These are phyloP conservation scores for Ischnus inquisitorius DNA, from an alignment of 2,888 invertebrate genomes.

Conservation along the genomic window DNA sequence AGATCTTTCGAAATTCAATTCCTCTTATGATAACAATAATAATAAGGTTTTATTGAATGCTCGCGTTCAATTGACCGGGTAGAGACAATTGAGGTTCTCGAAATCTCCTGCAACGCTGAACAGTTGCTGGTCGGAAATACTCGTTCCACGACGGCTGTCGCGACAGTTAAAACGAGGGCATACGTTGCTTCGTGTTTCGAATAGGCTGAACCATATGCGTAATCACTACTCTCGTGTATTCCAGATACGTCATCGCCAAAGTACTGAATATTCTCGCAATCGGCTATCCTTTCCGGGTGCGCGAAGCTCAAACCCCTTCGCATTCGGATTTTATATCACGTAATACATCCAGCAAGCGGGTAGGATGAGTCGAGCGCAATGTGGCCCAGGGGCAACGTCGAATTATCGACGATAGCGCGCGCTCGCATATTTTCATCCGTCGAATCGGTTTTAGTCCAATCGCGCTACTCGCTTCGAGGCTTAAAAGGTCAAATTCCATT, in stretches of 20 bases:
- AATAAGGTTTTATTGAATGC: not conserved
- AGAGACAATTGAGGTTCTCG: not conserved
- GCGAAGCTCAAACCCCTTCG: slow-evolving; percentile 23
- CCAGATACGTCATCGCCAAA: slow-evolving; percentile 69
- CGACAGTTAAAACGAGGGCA: slow-evolving; percentile 71
- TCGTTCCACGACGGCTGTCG: slow-evolving; percentile 81
- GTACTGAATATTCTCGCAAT: slow-evolving; percentile 66
- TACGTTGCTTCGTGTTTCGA: not conserved
- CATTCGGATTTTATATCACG: slow-evolving; percentile 55
- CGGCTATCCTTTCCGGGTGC: slow-evolving; percentile 67
- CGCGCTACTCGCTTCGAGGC: not conserved
- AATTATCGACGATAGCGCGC: slow-evolving; percentile 67
- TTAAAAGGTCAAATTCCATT: not conserved
- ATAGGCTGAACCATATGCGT: slow-evolving; percentile 10
- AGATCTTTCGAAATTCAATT: slow-evolving; percentile 6
- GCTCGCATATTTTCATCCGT: slow-evolving; percentile 27
- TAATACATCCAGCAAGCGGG: slow-evolving; percentile 3
- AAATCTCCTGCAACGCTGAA: not conserved
- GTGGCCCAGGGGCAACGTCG: slow-evolving; percentile 59
- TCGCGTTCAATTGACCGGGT: not conserved
- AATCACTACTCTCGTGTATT: slow-evolving; percentile 29
- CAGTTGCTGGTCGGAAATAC: slow-evolving; percentile 82
- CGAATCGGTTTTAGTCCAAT: slow-evolving; percentile 42
- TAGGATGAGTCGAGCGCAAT: slow-evolving; percentile 46
- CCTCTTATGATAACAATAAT: slow-evolving; percentile 18